Percentiles rank a stretch among this genome's conserved stretches.
These are phyloP conservation scores for Meliscaeva auricollis DNA, from an alignment of 2,888 invertebrate species.

Conservation along the genomic window DNA sequence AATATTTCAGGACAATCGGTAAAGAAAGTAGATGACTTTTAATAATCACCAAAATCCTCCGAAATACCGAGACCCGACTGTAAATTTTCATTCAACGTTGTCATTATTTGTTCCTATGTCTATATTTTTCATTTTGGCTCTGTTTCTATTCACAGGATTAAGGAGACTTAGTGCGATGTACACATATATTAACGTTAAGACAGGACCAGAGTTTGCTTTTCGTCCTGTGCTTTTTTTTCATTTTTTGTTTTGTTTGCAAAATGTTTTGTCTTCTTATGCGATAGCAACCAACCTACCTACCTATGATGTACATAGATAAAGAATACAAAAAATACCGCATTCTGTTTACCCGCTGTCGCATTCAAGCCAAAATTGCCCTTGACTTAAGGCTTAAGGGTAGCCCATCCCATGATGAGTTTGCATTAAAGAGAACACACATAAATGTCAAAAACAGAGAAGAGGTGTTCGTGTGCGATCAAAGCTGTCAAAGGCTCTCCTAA, in stretches of 20 bases:
- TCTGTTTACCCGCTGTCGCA: slow-evolving; percentile 59
- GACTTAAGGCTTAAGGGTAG: slow-evolving; percentile 24
- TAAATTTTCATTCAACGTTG: slow-evolving; percentile 29
- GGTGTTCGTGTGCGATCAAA: slow-evolving; percentile 52
- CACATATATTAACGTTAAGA: slow-evolving; percentile 21
- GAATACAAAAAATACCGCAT: slow-evolving; percentile 39
- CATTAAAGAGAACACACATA: slow-evolving; percentile 21
- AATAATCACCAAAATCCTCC: too few species aligned
- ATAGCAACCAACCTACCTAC: not conserved
- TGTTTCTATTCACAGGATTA: slow-evolving; percentile 62
- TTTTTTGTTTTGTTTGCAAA: slow-evolving; percentile 5
- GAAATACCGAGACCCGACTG: not conserved
- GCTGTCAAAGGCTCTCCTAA: slow-evolving; percentile 60
- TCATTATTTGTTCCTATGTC: slow-evolving; percentile 31
- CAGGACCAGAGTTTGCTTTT: slow-evolving; percentile 22
- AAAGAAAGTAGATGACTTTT: too few species aligned
- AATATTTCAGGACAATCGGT: too few species aligned
- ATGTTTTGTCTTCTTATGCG: slow-evolving; percentile 4
- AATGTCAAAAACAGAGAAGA: slow-evolving; percentile 6
- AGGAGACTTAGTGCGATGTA: slow-evolving; percentile 34
- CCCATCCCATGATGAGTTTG: slow-evolving; percentile 17
- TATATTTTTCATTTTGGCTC: slow-evolving; percentile 30
- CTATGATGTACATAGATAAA: not conserved
- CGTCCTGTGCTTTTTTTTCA: not conserved
- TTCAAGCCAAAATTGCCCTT: slow-evolving; percentile 64